Conservation (phyloP, 2,888 invertebrate genomes). For the Agrypnus murinus region DNA sequence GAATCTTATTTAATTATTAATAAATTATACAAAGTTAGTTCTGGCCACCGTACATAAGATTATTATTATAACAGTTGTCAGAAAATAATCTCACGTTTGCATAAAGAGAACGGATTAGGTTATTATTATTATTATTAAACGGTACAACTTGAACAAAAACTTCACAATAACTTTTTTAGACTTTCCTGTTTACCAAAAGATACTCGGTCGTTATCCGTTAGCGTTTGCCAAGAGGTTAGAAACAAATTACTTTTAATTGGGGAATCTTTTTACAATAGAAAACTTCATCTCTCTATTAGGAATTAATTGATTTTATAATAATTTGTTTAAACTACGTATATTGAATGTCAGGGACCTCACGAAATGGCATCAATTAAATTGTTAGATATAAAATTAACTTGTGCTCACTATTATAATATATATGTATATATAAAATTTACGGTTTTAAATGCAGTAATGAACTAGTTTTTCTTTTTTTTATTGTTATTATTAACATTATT, state of each 20-base stretch:
- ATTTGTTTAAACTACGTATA: neutral
- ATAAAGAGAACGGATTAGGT: constrained; percentile 36
- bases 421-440: constrained; percentile 27
- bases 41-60: constrained; percentile 2
- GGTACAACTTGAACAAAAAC: constrained; percentile 43
- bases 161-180: constrained; percentile 39
- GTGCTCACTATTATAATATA: constrained; percentile 25
- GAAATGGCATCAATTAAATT: constrained; percentile 18
- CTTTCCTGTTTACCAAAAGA: constrained; percentile 37
- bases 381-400: constrained; percentile 16
- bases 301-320: neutral
- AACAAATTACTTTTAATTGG: constrained; percentile 21
- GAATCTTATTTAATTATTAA: neutral
- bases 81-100: constrained; percentile 39
- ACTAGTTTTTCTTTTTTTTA: constrained; percentile 51
- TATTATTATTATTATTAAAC: constrained; percentile 50
- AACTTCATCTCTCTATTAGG: neutral
- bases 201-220: constrained; percentile 35
- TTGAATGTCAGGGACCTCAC: neutral
- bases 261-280: neutral
- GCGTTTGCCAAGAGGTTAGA: constrained; percentile 24
- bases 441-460: constrained; percentile 41
- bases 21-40: neutral
- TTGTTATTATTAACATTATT: constrained; percentile 44
- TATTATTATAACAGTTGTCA: constrained; percentile 35